phyloP scores from a whole-genome alignment of 1,140 invertebrate genomes.

The Copidosoma floridanum region DNA sequence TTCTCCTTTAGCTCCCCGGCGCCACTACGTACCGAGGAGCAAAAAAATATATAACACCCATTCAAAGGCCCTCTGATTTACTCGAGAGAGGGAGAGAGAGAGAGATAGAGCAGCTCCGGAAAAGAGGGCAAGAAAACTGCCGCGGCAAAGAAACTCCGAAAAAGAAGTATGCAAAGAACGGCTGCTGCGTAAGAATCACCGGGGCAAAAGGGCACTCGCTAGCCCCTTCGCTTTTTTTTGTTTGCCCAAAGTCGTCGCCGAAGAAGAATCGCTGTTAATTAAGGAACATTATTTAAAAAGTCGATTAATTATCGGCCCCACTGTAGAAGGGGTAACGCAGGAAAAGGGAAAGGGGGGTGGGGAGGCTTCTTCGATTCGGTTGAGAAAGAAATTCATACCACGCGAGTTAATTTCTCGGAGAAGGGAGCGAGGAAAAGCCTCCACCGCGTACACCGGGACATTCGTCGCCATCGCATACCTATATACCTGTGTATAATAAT shows the following conservation, averaged over 20 bases:
- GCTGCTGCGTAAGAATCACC: neutral
- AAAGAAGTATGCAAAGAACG: neutral
- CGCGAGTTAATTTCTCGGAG: too few species aligned
- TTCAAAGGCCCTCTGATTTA: conserved; percentile 2
- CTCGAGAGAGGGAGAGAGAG: neutral
- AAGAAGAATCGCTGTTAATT: conserved; percentile 17
- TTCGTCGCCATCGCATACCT: too few species aligned
- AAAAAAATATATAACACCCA: conserved; percentile 4
- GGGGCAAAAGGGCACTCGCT: neutral
- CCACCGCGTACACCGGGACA: too few species aligned
- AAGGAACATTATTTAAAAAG: conserved; percentile 19
- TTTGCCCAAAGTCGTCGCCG: neutral
- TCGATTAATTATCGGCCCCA: conserved; percentile 14
- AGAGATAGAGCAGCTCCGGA: too few species aligned
- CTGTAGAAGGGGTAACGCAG: neutral
- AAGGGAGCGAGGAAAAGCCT: neutral
- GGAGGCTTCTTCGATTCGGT: too few species aligned
- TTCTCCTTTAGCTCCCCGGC: too few species aligned
- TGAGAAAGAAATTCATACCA: too few species aligned
- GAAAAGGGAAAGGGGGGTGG: neutral
- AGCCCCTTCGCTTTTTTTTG: conserved; percentile 4
- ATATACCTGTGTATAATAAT: too few species aligned
- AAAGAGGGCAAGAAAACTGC: neutral
- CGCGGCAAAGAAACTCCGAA: conserved; percentile 1
- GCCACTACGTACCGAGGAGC: neutral